These are phyloP conservation scores for Sparus aurata DNA, from an alignment of 2,797 vertebrate genomes.

Conservation along the genomic window DNA sequence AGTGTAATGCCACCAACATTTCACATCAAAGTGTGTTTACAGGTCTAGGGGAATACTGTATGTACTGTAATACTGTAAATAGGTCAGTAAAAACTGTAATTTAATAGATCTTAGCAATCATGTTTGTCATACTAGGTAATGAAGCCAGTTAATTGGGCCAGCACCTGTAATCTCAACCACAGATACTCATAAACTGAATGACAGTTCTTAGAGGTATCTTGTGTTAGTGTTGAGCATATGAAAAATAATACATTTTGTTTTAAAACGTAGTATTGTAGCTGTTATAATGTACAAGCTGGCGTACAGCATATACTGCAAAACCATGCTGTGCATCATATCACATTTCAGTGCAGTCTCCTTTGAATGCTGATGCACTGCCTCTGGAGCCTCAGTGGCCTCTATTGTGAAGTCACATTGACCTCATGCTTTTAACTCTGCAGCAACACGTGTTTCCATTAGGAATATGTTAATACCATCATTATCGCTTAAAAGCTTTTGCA, in stretches of 20 bases:
- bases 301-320: background rate
- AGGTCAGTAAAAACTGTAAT: background rate
- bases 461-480: background rate
- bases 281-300: background rate
- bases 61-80: background rate
- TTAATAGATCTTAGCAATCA: background rate
- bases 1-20: too few species aligned
- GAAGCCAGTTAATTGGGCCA: background rate
- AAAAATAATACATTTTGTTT: too few species aligned
- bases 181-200: background rate
- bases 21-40: too few species aligned
- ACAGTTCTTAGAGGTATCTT: background rate
- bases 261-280: background rate
- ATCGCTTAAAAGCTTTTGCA: background rate
- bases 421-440: background rate
- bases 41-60: background rate
- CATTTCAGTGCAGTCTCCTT: background rate
- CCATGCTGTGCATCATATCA: background rate
- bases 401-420: background rate
- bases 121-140: background rate
- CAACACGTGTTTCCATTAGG: background rate
- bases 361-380: background rate
- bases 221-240: background rate
- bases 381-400: background rate
- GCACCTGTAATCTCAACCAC: background rate